Base-by-base conservation (phyloP, 2,888 invertebrate genomes). In the Acleris literana region DNA sequence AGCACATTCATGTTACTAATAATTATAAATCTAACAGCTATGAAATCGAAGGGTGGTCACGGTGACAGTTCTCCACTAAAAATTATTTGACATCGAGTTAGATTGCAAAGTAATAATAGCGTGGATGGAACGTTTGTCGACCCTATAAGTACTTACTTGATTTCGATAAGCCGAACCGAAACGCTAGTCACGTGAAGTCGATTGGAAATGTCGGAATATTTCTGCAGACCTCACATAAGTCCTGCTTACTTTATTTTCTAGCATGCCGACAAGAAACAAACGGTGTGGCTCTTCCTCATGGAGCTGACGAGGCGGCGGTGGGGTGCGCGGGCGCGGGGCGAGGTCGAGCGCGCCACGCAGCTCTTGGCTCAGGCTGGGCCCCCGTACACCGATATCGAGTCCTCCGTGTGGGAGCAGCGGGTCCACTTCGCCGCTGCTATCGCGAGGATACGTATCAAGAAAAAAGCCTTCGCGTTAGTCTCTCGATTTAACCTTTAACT, bases 361-460 rank as follows among this genome's bases (percentile, higher is more conserved):
- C 81, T 92, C 2, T 75, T 92, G 16, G 70, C 72, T 0, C 74
- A 82, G 62, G 85, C 85, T 0, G 91, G 92, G 0, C 75, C 76
- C 0, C 87, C 87, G 0, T 87, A 93, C 68, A 81, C 88, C 44
- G 93, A 93, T 0, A 93, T 95, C 0, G 96, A 97, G 72, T 86
- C 88, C 9, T 92, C 93, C 2, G 86, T 97, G 13, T 95, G 96
- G 94, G 82, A 91, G 9, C 93, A 94, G 73, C 93, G 95, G 62
- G 94, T 96, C 0, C 94, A 94, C 71, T 87, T 97, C 44, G 96
- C 96, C 0, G 97, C 97, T 0, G 95, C 96, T 0, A 93, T 97
- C 51, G 95, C 97, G 0, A 93, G 96, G 69, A 93, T 97, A 71
- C 92, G 97, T 16, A 97, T 97, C 29, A 94, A 95, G 75, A 94